Evolutionary conservation across 1,140 invertebrate species (phyloP).

Genomic region (Scaptomyza graminum): DNA sequence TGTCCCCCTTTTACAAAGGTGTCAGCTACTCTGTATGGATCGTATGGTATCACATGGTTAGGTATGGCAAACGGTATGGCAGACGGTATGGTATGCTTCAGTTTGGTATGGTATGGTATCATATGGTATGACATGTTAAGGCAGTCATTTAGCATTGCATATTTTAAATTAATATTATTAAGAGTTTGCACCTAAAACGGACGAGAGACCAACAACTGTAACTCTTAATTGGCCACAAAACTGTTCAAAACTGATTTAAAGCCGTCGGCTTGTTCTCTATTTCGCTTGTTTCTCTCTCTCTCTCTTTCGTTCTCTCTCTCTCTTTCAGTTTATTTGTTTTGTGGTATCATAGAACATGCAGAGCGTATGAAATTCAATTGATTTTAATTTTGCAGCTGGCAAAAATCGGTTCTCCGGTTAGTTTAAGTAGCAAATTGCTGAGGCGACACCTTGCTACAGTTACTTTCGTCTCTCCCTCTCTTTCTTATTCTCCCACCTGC

Average conservation of each 20-base stretch:
- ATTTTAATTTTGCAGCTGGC: conserved; percentile 24
- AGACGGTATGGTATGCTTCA: conserved; percentile 2
- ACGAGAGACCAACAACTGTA: conserved; percentile 4
- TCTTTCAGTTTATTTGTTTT: background rate
- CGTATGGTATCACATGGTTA: conserved; percentile 34
- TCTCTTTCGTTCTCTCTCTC: background rate
- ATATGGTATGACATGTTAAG: conserved; percentile 3
- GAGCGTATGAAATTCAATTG: conserved; percentile 15
- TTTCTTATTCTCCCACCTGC: conserved; percentile 28
- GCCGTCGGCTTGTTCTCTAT: conserved; percentile 36
- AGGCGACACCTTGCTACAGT: conserved; percentile 64
- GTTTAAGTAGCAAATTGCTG: conserved; percentile 67
- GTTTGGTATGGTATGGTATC: conserved; percentile 1
- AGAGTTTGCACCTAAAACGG: conserved; percentile 19
- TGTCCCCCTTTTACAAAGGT: conserved; percentile 48
- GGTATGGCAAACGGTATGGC: background rate
- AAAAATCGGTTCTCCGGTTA: conserved; percentile 39
- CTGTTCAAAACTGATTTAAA: background rate
- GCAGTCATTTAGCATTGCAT: conserved; percentile 39
- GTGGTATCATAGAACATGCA: conserved; percentile 43
- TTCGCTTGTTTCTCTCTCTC: background rate
- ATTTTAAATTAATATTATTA: conserved; percentile 55
- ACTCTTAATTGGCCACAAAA: conserved; percentile 12
- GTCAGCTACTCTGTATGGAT: conserved; percentile 70
- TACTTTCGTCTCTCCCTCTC: background rate